Evolutionary conservation across 1,140 invertebrate species (phyloP), one percentile per base, ranked within the genome.

Genomic region (Patella vulgata): DNA sequence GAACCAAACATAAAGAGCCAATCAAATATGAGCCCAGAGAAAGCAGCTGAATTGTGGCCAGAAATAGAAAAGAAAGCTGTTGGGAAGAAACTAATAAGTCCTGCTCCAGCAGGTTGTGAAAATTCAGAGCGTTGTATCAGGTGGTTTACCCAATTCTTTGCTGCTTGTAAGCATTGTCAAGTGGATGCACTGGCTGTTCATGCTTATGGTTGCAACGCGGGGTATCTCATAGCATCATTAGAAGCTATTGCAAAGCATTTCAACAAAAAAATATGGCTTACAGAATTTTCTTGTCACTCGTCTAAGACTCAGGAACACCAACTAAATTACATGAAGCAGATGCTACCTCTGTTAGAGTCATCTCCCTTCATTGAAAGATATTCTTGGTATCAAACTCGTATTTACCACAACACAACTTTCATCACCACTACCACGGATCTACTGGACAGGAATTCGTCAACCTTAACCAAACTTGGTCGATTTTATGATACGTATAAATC

Each of bases 331-430:
- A 61, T 61, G 59, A 17, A 52, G 48, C 39, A 52, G 8, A 19
- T 61, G 27, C 47, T 61, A 27, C 50, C 59, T 17, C 28, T 30
- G 5, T 42, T 61, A 23, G 50, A 61, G 25, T 19, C 14, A 5
- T 19, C 59, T 9, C 25, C 27, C 21, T 44, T 51, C 36, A 47
- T 61, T 19, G 12, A 46, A n/a, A 46, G n/a, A 25, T 46, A 46
- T n/a, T 6, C 12, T 25, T 67, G 66, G 11, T 63, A 70, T 21
- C 75, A 70, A 51, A 78, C 59, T 48, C 80, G 47, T 4, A 81
- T 71, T 6, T 5, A 5, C 5, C 6, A 14, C 5, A 36, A 36
- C 14, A 36, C 6, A 8, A 8, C 33, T 8, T 36, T 36, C 14
- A 36, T 36, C 33, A 36, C 5, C 33, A 36, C 33, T 36, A 8